Base-by-base conservation (phyloP, 2,113 vertebrate species). In the Kryptolebias marmoratus region DNA sequence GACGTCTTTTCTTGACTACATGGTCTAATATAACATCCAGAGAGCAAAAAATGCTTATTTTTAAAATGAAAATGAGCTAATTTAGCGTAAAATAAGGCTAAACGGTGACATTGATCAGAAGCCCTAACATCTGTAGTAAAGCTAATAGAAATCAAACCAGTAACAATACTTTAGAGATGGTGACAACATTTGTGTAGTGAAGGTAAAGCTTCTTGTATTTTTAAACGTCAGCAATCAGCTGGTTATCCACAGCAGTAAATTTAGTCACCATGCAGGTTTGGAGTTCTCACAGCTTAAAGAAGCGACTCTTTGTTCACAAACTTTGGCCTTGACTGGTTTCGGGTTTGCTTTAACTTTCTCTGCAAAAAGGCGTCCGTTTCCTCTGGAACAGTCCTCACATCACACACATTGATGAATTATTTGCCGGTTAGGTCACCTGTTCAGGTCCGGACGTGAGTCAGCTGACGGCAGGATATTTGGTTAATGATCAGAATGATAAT, bases 301-400 rank as follows among this genome's bases (percentile, higher is more conserved):
- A 79, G 28, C 18, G n/a, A 1, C 15, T 64, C 80, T 86, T 81
- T 87, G 76, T 85, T 73, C 52, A 2, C 77, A 73, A 68, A 75
- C 58, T 53, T 53, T 72, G 65, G 36, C 74, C 71, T 66, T n/a
- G 52, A 67, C 27, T 48, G 50, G 18, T 69, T 73, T 14, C 39
- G 14, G 55, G 47, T 71, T 49, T 28, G 62, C 60, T 65, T 82
- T 74, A 84, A 61, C 1, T 30, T 60, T 49, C n/a, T 44, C 68
- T 36, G 45, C 6, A 52, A 22, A 56, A 70, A 58, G 80, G 52
- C 68, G 22, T 28, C 42, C 22, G 12, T 44, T 18, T 53, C 53
- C 31, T 22, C 7, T 2, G 5, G 39, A 67, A 84, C 61, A 13
- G 75, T 36, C 7, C 10, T 42, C 39, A 5, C 39, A 42, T 27